These are phyloP conservation scores for Chrysopilus asiliformis DNA, from an alignment of 2,888 invertebrate species.

Conservation along the genomic window DNA sequence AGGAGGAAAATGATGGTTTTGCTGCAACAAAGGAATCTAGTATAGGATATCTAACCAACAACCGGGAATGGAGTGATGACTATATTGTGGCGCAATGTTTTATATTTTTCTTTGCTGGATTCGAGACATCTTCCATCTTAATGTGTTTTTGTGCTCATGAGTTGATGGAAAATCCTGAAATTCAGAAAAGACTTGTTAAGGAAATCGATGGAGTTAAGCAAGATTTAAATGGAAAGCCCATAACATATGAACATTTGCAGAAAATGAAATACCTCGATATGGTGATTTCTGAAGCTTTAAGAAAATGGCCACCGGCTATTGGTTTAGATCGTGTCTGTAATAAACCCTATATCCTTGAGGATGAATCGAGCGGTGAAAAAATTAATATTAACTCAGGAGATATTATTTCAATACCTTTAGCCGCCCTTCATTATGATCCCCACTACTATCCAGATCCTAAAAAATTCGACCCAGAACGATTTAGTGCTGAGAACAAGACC, in stretches of 20 bases:
- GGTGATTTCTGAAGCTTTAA: slow-evolving; percentile 39
- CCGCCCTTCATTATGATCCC: slow-evolving; percentile 39
- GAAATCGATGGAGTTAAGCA: slow-evolving; percentile 41
- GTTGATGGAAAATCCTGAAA: slow-evolving; percentile 43
- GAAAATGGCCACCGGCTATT: slow-evolving; percentile 40
- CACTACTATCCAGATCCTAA: slow-evolving; percentile 40
- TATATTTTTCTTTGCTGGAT: slow-evolving; percentile 44
- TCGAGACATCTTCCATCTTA: slow-evolving; percentile 36
- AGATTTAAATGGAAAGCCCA: slow-evolving; percentile 36
- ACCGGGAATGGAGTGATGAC: slow-evolving; percentile 34
- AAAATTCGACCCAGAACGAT: slow-evolving; percentile 45
- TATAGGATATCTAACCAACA: slow-evolving; percentile 5
- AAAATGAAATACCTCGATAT: slow-evolving; percentile 47
- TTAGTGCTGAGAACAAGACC: slow-evolving; percentile 42
- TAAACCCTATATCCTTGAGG: slow-evolving; percentile 36
- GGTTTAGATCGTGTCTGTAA: slow-evolving; percentile 39
- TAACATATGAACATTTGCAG: slow-evolving; percentile 41
- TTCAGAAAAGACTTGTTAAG: slow-evolving; percentile 40
- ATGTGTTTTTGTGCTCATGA: slow-evolving; percentile 43
- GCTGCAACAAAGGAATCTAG: neutral
- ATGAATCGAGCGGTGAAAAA: slow-evolving; percentile 19
- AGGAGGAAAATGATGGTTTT: too few relatives aligned
- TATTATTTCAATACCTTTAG: slow-evolving; percentile 30
- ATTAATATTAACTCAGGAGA: slow-evolving; percentile 26
- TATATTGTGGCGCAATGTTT: slow-evolving; percentile 45